phyloP scores from a whole-genome alignment of 2,113 vertebrate genomes.

The Brachyhypopomus gauderio region DNA sequence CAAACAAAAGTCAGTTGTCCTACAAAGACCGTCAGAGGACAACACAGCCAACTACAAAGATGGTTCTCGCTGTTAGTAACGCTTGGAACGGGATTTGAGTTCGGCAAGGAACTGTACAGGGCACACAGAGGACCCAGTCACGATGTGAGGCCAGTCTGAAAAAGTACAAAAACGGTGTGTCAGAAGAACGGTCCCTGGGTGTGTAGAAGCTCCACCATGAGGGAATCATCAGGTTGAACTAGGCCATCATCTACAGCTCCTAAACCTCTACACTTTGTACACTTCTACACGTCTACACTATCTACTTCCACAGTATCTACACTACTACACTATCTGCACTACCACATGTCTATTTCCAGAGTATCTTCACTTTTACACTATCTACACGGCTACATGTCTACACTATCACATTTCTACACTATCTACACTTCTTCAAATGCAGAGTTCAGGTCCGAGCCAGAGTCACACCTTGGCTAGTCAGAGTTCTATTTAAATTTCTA shows the following conservation, averaged over 20 bases:
- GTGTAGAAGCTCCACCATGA: not conserved
- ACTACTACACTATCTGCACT: too few relatives aligned
- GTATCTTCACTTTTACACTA: too few relatives aligned
- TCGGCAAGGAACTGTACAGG: too few relatives aligned
- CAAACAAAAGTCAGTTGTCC: not conserved
- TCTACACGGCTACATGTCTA: too few relatives aligned
- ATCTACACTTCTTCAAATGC: too few relatives aligned
- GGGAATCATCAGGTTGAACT: not conserved
- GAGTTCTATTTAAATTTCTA: not conserved
- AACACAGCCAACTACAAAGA: not conserved
- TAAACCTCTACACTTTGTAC: too few relatives aligned
- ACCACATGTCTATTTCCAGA: too few relatives aligned
- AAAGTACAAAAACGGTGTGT: not conserved
- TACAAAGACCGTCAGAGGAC: not conserved
- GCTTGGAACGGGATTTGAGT: not conserved
- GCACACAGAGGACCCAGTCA: not conserved
- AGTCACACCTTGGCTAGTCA: not conserved
- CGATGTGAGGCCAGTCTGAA: not conserved
- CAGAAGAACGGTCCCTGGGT: not conserved
- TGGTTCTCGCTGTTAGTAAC: not conserved
- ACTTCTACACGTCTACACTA: too few relatives aligned
- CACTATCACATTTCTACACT: too few relatives aligned
- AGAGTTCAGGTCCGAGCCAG: not conserved
- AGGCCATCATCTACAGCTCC: too few relatives aligned
- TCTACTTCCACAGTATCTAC: too few relatives aligned